These are phyloP conservation scores for Eciton burchellii DNA, from an alignment of 1,140 invertebrate species.

Conservation along the genomic window DNA sequence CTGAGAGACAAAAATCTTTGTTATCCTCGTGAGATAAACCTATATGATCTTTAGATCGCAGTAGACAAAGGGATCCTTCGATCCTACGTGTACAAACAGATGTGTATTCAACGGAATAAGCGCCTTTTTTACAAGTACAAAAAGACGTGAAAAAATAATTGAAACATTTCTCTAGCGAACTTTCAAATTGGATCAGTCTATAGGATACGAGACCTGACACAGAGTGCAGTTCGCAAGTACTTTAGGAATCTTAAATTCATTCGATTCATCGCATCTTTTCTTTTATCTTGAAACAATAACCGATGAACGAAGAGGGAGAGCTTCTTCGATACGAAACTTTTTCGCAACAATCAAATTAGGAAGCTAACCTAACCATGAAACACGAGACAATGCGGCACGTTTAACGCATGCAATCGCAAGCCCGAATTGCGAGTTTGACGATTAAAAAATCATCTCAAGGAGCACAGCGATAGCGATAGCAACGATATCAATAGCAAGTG, in stretches of 20 bases:
- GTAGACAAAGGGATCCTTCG: background rate
- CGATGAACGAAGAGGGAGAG: background rate
- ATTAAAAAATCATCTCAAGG: too few species aligned
- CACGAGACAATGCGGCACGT: background rate
- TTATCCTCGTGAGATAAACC: background rate
- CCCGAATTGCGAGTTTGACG: too few species aligned
- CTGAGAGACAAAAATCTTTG: conserved; percentile 87
- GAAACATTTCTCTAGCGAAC: conserved; percentile 80
- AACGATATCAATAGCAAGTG: background rate
- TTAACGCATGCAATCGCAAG: too few species aligned
- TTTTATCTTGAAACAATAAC: background rate
- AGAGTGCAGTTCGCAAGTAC: conserved; percentile 82
- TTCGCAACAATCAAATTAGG: background rate
- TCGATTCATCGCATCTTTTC: background rate
- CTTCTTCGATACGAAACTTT: background rate
- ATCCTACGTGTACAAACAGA: too few species aligned
- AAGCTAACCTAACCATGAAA: conserved; percentile 16
- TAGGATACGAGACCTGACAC: conserved; percentile 74
- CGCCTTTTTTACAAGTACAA: conserved; percentile 60
- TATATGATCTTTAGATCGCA: background rate
- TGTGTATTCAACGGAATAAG: conserved; percentile 80
- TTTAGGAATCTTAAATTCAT: too few species aligned
- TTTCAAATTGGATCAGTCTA: conserved; percentile 81
- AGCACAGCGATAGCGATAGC: too few species aligned
- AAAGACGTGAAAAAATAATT: conserved; percentile 78